A percentile compares a stretch with the other conserved stretches of the same genome.
These are phyloP conservation scores for Sepioteuthis lessoniana DNA, from an alignment of 2,888 invertebrate species.

Conservation along the genomic window DNA sequence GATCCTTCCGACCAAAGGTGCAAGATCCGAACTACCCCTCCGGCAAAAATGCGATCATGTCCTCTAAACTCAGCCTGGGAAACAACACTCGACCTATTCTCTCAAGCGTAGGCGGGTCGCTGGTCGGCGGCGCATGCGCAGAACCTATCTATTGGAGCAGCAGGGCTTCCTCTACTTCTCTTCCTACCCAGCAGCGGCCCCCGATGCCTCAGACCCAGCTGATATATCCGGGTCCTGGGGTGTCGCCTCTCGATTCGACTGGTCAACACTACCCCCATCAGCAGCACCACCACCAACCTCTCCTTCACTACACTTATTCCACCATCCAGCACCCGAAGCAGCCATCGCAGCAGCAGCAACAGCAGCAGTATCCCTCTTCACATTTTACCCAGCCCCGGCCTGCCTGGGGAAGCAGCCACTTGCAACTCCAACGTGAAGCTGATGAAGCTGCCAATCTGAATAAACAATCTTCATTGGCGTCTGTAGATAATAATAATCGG, in stretches of 20 bases:
- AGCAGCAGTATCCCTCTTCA: background rate
- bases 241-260: background rate
- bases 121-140: constrained; percentile 21
- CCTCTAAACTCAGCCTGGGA: background rate
- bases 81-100: constrained; percentile 6
- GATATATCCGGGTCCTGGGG: background rate
- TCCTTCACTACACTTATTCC: background rate
- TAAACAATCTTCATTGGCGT: background rate
- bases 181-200: background rate
- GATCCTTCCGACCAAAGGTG: background rate
- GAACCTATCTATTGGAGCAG: constrained; percentile 8
- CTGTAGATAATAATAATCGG: background rate
- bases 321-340: background rate
- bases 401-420: constrained; percentile 9
- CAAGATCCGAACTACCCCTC: constrained; percentile 10
- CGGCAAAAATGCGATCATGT: background rate
- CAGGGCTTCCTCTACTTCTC: background rate
- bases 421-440: background rate
- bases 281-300: background rate
- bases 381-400: background rate
- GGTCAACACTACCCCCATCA: background rate
- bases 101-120: background rate
- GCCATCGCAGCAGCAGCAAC: background rate
- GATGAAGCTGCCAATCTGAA: background rate
- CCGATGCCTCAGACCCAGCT: constrained; percentile 17